phyloP scores from a whole-genome alignment of 2,113 vertebrate genomes.

The Chaetodon trifascialis region DNA sequence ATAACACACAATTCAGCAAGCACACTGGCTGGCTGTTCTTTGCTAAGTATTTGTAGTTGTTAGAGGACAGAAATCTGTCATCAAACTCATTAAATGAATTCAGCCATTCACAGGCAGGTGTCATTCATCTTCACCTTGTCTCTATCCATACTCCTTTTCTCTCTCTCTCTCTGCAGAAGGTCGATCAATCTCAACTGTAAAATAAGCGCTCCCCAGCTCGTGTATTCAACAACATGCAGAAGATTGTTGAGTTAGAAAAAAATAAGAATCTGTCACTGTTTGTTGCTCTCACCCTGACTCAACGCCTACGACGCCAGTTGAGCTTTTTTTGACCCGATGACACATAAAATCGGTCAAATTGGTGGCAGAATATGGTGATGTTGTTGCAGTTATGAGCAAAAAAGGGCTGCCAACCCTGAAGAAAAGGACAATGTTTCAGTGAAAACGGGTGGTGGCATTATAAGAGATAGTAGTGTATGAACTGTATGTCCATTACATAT shows the following conservation, averaged over 20 bases:
- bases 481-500: neutral
- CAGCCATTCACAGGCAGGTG: neutral
- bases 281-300: no score
- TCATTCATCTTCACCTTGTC: constrained; percentile 1
- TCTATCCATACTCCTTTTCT: neutral
- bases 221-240: no score
- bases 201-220: no score
- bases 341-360: constrained; percentile 1
- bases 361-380: neutral
- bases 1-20: constrained; percentile 57
- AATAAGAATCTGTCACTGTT: no score
- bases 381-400: neutral
- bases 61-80: neutral
- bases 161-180: neutral
- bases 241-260: no score
- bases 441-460: neutral
- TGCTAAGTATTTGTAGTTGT: neutral
- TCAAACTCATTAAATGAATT: neutral
- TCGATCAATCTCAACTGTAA: neutral
- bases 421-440: neutral
- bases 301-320: neutral
- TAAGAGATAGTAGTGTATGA: neutral
- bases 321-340: constrained; percentile 8
- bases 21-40: constrained; percentile 12
- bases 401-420: neutral